Evolutionary conservation across 2,888 invertebrate species (phyloP).

Genomic region (Pseudolycoriella hygida): DNA sequence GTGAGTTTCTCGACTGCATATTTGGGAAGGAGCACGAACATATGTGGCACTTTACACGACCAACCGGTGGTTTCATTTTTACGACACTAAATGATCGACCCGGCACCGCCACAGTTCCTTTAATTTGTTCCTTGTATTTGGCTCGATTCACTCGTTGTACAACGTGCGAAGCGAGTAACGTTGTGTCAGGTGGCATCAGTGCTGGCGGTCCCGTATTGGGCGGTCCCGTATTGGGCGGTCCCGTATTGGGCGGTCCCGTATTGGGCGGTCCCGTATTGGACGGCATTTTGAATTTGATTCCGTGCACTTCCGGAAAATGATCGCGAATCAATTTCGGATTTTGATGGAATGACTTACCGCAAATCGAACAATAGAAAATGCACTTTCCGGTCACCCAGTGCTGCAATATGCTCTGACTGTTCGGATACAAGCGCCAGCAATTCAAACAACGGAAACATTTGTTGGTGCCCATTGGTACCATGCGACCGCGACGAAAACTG

Average conservation of each 20-base stretch:
- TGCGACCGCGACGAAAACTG: constrained; percentile 4
- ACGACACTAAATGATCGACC: neutral
- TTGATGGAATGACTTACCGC: constrained; percentile 17
- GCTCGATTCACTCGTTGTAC: neutral
- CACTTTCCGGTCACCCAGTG: constrained; percentile 20
- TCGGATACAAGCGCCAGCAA: constrained; percentile 18
- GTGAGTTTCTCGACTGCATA: constrained; percentile 18
- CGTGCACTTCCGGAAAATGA: constrained; percentile 17
- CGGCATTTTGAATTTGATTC: constrained; percentile 9
- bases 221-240: too few species aligned
- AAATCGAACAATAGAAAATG: constrained; percentile 19
- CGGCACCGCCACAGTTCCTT: neutral
- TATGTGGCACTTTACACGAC: constrained; percentile 13
- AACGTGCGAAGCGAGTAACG: neutral
- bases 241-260: too few species aligned
- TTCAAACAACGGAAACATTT: constrained; percentile 20
- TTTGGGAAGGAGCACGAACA: constrained; percentile 17
- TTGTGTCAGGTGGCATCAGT: too few species aligned
- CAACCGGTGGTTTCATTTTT: neutral
- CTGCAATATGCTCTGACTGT: constrained; percentile 17
- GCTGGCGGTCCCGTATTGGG: too few species aligned
- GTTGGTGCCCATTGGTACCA: constrained; percentile 12
- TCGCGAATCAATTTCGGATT: constrained; percentile 17
- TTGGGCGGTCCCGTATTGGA: too few species aligned
- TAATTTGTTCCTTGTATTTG: neutral